Evolutionary conservation across 1,140 invertebrate species (phyloP).

Genomic region (Atta cephalotes): DNA sequence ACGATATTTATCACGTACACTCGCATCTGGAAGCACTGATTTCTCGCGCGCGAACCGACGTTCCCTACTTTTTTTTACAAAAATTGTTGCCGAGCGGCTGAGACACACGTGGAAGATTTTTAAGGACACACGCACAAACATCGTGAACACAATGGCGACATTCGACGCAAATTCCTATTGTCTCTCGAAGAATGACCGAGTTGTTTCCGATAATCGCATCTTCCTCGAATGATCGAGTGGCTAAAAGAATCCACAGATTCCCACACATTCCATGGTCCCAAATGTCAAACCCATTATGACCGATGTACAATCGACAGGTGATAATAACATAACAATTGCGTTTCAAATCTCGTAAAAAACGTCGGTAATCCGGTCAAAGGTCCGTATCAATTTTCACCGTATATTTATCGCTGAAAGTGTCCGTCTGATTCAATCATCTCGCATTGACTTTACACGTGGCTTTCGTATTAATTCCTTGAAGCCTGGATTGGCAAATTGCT

Average conservation of each 20-base stretch:
- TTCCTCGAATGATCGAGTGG: slow-evolving; percentile 45
- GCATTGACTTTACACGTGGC: neutral
- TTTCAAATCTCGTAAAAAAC: slow-evolving; percentile 41
- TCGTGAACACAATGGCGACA: slow-evolving; percentile 51
- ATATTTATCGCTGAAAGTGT: slow-evolving; percentile 30
- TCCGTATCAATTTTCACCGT: slow-evolving; percentile 3
- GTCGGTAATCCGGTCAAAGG: slow-evolving; percentile 25
- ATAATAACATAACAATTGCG: slow-evolving; percentile 57
- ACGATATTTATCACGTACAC: slow-evolving; percentile 38
- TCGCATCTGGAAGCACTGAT: slow-evolving; percentile 57
- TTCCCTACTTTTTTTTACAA: slow-evolving; percentile 13
- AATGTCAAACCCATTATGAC: slow-evolving; percentile 51
- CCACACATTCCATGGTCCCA: slow-evolving; percentile 41
- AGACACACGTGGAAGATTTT: slow-evolving; percentile 37
- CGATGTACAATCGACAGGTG: slow-evolving; percentile 35
- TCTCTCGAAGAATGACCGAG: slow-evolving; percentile 39
- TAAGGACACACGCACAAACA: slow-evolving; percentile 38
- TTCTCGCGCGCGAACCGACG: slow-evolving; percentile 36
- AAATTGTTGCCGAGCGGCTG: slow-evolving; percentile 9
- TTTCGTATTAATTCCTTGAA: neutral
- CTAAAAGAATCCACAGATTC: slow-evolving; percentile 43
- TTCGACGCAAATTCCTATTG: slow-evolving; percentile 30
- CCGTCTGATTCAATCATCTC: slow-evolving; percentile 23
- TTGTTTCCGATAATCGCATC: slow-evolving; percentile 45
- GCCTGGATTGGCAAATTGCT: neutral